Evolutionary conservation across 2,113 vertebrate species (phyloP), one percentile per base, ranked within the genome.

Genomic region (Empidonax traillii): DNA sequence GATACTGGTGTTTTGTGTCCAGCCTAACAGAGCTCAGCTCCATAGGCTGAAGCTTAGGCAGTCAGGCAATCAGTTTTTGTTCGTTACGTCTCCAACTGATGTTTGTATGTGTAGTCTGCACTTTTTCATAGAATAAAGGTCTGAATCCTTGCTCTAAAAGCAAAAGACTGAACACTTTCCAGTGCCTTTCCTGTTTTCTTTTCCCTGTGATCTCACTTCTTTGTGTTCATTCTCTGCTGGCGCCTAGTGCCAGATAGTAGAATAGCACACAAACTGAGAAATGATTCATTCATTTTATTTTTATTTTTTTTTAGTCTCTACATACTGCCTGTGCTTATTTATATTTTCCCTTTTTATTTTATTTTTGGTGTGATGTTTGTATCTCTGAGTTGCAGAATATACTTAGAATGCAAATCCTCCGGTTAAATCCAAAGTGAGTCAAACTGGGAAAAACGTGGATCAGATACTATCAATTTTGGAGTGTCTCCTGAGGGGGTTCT

Each of bases 161-260:
- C 19, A 68, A 46, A 61, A 74, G 8, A 15, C 52, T 43, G 23
- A 79, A 49, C 33, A 55, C 37, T 65, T 91, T 24, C 20, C 8
- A 35, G 51, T 51, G 16, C 51, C 39, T 71, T 87, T 19, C 19
- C 51, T 67, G 12, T 24, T 84, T 69, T 51, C 37, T 46, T 87
- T 80, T 75, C 27, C 23, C 27, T 78, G 43, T 13, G 47, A 39
- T 67, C 33, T 52, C 35, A 5, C 6, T 24, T 86, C 87, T 84
- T 90, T 27, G 43, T 67, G 4, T 71, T 67, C 31, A 63, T 76
- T 52, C 72, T 93, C 58, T 96, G 91, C 87, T 95, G 95, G 81
- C 44, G 3, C 52, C 95, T 96, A 92, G 89, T 1, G 89, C 62
- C 62, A 22, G 66, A 12, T 5, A 41, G n/a, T 39, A 77, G 51